A percentile compares a stretch with the other conserved stretches of the same genome.
phyloP scores from a whole-genome alignment of 2,113 vertebrate species.

The Gambusia affinis region DNA sequence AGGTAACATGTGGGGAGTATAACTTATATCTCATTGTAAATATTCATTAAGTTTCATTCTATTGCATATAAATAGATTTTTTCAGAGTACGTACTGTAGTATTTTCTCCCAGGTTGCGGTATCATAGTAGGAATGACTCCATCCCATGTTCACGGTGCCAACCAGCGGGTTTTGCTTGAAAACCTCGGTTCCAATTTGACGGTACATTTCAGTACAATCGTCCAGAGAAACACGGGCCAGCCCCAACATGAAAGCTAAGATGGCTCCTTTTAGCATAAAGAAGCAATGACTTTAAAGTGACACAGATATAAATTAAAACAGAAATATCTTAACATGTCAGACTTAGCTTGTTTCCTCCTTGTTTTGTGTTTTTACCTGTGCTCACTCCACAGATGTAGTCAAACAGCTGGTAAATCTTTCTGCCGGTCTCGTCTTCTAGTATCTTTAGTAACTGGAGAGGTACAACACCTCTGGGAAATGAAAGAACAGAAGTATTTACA shows the following conservation, averaged over 20 bases:
- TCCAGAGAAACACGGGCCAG: slow-evolving; percentile 74
- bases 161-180: slow-evolving; percentile 79
- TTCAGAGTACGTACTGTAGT: slow-evolving; percentile 58
- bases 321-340: too few species aligned
- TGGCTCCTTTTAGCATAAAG: slow-evolving; percentile 61
- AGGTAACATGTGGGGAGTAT: neutral
- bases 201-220: slow-evolving; percentile 79
- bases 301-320: too few species aligned
- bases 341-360: neutral
- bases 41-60: neutral
- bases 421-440: slow-evolving; percentile 77
- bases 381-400: slow-evolving; percentile 83
- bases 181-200: slow-evolving; percentile 77
- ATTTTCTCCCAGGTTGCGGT: slow-evolving; percentile 79
- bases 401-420: slow-evolving; percentile 77
- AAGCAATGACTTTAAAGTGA: neutral
- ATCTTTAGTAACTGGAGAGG: slow-evolving; percentile 76
- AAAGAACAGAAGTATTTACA: neutral
- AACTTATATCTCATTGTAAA: neutral
- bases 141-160: slow-evolving; percentile 81
- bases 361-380: slow-evolving; percentile 68
- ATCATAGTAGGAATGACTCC: slow-evolving; percentile 81
- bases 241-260: slow-evolving; percentile 80
- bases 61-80: neutral
- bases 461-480: slow-evolving; percentile 73